phyloP scores from a whole-genome alignment of 2,888 invertebrate species.

The Leucozona laternaria region DNA sequence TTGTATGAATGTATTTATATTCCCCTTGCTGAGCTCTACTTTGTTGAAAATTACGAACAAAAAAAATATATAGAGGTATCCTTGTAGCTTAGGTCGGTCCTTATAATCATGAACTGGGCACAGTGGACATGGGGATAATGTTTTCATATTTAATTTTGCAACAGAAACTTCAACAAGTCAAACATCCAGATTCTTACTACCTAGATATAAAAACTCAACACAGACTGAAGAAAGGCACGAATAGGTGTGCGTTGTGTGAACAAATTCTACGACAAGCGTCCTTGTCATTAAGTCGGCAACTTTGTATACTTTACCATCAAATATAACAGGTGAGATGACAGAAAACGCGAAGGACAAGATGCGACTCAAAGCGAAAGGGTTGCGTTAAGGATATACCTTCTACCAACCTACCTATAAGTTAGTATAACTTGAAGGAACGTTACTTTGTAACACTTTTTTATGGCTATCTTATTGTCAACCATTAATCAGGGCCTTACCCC shows the following conservation, averaged over 20 bases:
- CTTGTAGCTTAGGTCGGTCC: not conserved
- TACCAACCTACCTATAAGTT: not conserved
- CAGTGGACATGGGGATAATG: constrained; percentile 7
- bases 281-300: constrained; percentile 62
- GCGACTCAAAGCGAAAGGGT: constrained; percentile 45
- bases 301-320: constrained; percentile 52
- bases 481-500: constrained; percentile 67
- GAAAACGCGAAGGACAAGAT: constrained; percentile 3
- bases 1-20: not conserved
- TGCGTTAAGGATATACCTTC: constrained; percentile 49
- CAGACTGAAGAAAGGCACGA: not conserved
- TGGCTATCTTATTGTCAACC: constrained; percentile 66
- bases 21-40: not conserved
- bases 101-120: constrained; percentile 18
- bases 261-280: constrained; percentile 25
- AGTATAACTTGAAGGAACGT: constrained; percentile 35
- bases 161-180: constrained; percentile 10
- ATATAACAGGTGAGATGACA: constrained; percentile 60
- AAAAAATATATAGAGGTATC: constrained; percentile 5
- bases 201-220: not conserved
- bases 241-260: constrained; percentile 1
- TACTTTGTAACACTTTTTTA: constrained; percentile 63
- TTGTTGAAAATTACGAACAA: not conserved
- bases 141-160: constrained; percentile 24
- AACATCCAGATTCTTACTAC: not conserved